phyloP scores from a whole-genome alignment of 37 sponge, comb jelly and placozoan species.

The Crambe crambe region DNA sequence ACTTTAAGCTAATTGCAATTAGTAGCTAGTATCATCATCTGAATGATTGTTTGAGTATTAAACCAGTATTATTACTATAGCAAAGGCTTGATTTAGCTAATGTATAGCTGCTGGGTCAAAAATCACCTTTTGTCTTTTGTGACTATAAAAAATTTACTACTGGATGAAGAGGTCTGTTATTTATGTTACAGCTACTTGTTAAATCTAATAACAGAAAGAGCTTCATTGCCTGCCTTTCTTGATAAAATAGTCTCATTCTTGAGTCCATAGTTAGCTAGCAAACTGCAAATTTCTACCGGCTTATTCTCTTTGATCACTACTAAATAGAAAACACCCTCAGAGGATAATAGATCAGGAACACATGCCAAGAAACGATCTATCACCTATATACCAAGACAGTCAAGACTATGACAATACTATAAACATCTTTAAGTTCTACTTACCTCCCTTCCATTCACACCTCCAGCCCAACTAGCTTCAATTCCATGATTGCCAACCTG shows the following conservation, averaged over 20 bases:
- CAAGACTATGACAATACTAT: neutral
- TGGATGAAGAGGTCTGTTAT: too few species aligned
- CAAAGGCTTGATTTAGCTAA: neutral
- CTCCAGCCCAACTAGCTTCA: conserved; percentile 94
- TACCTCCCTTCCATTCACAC: conserved; percentile 89
- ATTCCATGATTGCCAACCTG: conserved; percentile 74
- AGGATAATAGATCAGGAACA: conserved; percentile 68
- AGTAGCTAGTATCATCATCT: too few species aligned
- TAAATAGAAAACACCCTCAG: conserved; percentile 82
- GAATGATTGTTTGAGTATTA: too few species aligned
- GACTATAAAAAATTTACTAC: too few species aligned
- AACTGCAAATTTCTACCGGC: conserved; percentile 67
- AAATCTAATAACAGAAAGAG: conserved; percentile 47
- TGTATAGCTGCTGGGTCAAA: neutral
- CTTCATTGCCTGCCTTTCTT: conserved; percentile 50
- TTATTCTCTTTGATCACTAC: conserved; percentile 79
- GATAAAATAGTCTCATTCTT: conserved; percentile 7
- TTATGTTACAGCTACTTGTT: neutral
- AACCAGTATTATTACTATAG: neutral
- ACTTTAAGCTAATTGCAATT: too few species aligned
- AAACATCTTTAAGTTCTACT: neutral
- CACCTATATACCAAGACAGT: conserved; percentile 49
- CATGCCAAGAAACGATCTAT: conserved; percentile 79
- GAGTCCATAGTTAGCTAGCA: conserved; percentile 15
- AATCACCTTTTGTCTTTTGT: neutral